Evolutionary conservation across 2,888 invertebrate species (phyloP), one percentile per base, ranked within the genome.

Genomic region (Dastarcus helophoroides): DNA sequence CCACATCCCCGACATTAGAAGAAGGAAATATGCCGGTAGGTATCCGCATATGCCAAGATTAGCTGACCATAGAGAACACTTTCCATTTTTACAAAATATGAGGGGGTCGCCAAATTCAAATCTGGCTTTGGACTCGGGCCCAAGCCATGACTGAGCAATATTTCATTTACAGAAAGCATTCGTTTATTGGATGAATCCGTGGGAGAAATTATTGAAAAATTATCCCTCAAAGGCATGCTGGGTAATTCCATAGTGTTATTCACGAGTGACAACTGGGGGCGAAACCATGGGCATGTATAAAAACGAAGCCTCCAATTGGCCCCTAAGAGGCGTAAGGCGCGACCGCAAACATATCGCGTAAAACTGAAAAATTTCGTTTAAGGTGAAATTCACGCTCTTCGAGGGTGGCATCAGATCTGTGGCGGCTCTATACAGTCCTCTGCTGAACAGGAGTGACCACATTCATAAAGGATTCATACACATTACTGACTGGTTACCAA

Each of bases 201-300:
- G 0, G 90, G 89, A 0, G 69, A 73, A 19, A 71, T 93, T 8
- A 67, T 88, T 1, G 54, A 68, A 27, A 74, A 81, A 3, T 61
- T 94, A 31, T 63, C 71, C 29, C 55, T 69, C 0, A 73, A 71
- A 34, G 66, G 68, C 2, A 77, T 89, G 61, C 63, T 91, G 39
- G 65, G 84, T 23, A 79, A 91, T 53, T 81, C 88, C 1, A 73
- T 94, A 25, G 69, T 94, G 30, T 59, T 88, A 1, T 94, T 93
- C 54, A 73, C 81, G 43, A 80, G 88, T 7, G 94, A 93, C 54
- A 93, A 93, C 54, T 89, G 90, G 1, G 85, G 79, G 0, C 83
- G n/a, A 84, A 27, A 77, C 84, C 1, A 63, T 69, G 32, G 88
- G 85, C 0, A 47, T 36, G 27, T 73, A 76, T 49, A 54, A 67